phyloP scores from a whole-genome alignment of 2,113 vertebrate genomes.

The human (Homo sapiens) region DNA sequence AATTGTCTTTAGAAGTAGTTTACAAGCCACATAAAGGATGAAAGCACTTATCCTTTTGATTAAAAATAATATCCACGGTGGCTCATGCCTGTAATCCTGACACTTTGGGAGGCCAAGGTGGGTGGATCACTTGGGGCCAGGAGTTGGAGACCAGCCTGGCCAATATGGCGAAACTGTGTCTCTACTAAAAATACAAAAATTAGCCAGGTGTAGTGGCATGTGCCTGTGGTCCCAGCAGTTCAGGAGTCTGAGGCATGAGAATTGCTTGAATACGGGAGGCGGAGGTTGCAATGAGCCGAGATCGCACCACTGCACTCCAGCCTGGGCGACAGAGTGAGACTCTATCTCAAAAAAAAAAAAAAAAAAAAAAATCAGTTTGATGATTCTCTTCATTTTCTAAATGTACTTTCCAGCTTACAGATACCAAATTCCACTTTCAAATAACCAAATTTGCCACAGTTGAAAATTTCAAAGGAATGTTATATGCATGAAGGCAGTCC shows the following conservation, averaged over 20 bases:
- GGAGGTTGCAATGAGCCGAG: not conserved
- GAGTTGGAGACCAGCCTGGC: not conserved
- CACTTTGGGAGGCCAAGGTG: not conserved
- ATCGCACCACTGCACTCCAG: not conserved
- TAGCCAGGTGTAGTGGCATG: not conserved
- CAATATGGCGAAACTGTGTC: not conserved
- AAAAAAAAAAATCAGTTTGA: not conserved
- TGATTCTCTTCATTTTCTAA: conserved; percentile 40
- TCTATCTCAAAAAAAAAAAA: not conserved
- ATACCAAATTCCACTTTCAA: conserved; percentile 40
- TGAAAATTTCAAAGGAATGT: conserved; percentile 51
- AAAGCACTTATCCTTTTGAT: conserved; percentile 43
- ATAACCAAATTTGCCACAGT: conserved; percentile 37
- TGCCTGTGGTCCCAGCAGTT: not conserved
- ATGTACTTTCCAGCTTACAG: not conserved
- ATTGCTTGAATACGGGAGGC: not conserved
- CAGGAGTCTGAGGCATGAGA: not conserved
- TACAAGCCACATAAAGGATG: not conserved
- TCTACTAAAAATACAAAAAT: not conserved
- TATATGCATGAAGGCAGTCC: not conserved
- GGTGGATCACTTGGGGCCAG: not conserved
- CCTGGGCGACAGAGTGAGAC: not conserved
- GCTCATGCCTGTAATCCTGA: not conserved
- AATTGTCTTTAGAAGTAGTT: not conserved
- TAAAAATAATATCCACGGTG: not conserved